A percentile compares a stretch with the other conserved stretches of the same genome.
These are phyloP conservation scores for Fregetta grallaria DNA, from an alignment of 2,113 vertebrate species.

Conservation along the genomic window DNA sequence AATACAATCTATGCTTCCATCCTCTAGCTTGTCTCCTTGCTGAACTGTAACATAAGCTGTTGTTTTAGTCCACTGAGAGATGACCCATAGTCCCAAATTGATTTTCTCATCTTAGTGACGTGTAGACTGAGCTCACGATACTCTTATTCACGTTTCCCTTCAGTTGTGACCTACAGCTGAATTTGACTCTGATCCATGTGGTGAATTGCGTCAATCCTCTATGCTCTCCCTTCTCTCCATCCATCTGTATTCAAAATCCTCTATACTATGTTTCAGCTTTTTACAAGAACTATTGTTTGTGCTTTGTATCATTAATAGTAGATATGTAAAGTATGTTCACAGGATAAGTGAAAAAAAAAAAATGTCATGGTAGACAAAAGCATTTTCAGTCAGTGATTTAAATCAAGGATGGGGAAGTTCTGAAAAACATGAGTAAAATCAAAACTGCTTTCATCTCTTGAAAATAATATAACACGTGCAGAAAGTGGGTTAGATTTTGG, in stretches of 20 bases:
- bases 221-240: neutral
- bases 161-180: neutral
- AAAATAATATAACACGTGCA: neutral
- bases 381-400: neutral
- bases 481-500: neutral
- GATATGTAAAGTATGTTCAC: neutral
- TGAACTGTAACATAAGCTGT: neutral
- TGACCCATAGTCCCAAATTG: neutral
- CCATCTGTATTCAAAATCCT: neutral
- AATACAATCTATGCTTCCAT: neutral
- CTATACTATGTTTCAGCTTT: neutral
- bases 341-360: neutral
- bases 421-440: neutral
- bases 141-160: neutral
- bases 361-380: neutral
- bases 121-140: neutral
- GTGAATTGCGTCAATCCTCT: neutral
- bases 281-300: neutral
- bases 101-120: neutral
- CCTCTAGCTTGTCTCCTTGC: neutral
- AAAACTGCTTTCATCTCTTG: neutral
- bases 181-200: neutral
- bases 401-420: neutral
- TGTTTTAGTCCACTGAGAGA: neutral
- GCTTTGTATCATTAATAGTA: neutral